A percentile compares a stretch with the other conserved stretches of the same genome.
These are phyloP conservation scores for Cacatua alba DNA, from an alignment of 2,113 vertebrate species.

Conservation along the genomic window DNA sequence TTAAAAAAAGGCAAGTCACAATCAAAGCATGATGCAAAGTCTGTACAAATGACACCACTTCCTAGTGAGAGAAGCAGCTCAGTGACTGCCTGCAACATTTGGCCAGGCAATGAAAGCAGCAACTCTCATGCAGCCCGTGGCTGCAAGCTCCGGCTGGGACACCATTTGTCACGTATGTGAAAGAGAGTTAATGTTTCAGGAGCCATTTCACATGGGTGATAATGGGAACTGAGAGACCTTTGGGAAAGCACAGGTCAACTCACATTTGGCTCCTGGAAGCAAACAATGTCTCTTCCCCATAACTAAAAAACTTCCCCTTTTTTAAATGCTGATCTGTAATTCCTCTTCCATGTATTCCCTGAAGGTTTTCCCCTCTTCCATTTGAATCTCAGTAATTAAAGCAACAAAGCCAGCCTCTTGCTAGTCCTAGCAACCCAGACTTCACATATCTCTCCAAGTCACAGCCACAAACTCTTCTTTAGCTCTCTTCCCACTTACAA, in stretches of 20 bases:
- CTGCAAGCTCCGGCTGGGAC: background rate
- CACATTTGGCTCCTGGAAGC: background rate
- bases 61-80: background rate
- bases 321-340: background rate
- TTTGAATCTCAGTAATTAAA: conserved; percentile 21
- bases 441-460: background rate
- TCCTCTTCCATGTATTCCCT: background rate
- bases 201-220: conserved; percentile 3
- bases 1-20: background rate
- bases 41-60: background rate
- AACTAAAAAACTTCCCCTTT: background rate
- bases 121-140: background rate
- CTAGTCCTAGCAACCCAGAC: conserved; percentile 18
- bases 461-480: background rate
- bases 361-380: background rate
- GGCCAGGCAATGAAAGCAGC: background rate
- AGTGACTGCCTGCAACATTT: background rate
- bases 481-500: background rate
- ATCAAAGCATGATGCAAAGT: background rate
- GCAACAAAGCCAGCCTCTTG: background rate
- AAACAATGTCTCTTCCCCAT: background rate
- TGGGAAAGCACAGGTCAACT: background rate
- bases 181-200: background rate
- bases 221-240: background rate
- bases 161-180: background rate